These are phyloP conservation scores for Suncus etruscus DNA, from an alignment of 2,113 vertebrate genomes.

Conservation along the genomic window DNA sequence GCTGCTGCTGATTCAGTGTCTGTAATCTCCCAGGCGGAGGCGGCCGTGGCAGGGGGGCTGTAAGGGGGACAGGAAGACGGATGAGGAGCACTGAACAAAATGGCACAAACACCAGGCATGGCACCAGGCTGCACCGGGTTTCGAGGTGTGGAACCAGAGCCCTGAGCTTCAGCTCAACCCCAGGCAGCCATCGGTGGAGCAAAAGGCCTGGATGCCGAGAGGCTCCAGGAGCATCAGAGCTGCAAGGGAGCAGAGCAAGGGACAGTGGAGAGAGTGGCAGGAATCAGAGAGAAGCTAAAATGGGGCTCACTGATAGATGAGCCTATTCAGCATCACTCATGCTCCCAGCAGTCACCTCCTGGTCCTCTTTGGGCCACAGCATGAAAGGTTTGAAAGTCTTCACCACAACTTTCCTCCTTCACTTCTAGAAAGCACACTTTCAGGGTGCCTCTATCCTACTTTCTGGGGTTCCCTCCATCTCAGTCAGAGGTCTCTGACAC, in stretches of 20 bases:
- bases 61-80: slow-evolving; percentile 68
- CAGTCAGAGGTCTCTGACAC: background rate
- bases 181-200: background rate
- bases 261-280: background rate
- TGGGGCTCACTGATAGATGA: background rate
- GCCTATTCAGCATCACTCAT: rapidly evolving
- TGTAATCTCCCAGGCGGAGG: slow-evolving; percentile 81
- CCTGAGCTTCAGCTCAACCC: slow-evolving; percentile 17
- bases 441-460: too few relatives aligned
- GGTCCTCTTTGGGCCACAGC: background rate
- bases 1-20: slow-evolving; percentile 83
- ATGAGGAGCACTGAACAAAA: slow-evolving; percentile 73
- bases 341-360: background rate
- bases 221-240: background rate
- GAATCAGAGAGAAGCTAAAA: background rate
- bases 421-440: background rate
- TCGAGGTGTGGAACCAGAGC: slow-evolving; percentile 23
- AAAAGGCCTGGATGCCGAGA: background rate
- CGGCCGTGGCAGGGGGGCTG: background rate
- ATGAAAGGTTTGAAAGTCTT: background rate
- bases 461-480: background rate
- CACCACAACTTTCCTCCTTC: background rate
- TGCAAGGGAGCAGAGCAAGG: background rate
- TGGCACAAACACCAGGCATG: slow-evolving; percentile 60
- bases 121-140: slow-evolving; percentile 23